Percentiles rank a stretch among this genome's conserved stretches.
These are phyloP conservation scores for Chiloscyllium punctatum DNA, from an alignment of 2,797 vertebrate species.

Conservation along the genomic window DNA sequence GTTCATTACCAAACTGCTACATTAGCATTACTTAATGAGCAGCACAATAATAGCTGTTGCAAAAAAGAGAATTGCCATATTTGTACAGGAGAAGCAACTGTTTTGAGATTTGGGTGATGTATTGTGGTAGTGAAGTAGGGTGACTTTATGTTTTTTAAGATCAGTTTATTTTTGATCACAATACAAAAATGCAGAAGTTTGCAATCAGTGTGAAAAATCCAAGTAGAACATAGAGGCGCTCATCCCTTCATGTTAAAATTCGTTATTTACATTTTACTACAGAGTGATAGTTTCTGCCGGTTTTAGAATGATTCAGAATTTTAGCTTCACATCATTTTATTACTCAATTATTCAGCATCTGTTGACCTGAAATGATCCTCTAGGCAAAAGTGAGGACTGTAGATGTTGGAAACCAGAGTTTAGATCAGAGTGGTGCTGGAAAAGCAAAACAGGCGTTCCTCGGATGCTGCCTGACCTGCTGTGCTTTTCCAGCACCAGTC, in stretches of 20 bases:
- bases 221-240: not conserved
- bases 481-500: too few species aligned
- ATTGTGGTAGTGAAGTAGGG: not conserved
- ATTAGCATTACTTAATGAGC: too few species aligned
- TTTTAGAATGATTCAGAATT: conserved; percentile 21
- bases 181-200: not conserved
- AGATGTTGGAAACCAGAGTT: too few species aligned
- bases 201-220: not conserved
- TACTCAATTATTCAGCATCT: conserved; percentile 65
- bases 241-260: not conserved
- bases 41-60: not conserved
- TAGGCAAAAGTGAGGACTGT: too few species aligned
- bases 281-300: not conserved
- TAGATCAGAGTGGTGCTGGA: too few species aligned
- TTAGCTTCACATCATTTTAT: too few species aligned
- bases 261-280: not conserved
- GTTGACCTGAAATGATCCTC: conserved; percentile 79
- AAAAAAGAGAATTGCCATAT: not conserved
- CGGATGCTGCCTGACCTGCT: too few species aligned
- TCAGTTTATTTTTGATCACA: not conserved
- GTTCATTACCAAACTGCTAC: too few species aligned
- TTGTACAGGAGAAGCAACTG: not conserved
- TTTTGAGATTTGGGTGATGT: not conserved
- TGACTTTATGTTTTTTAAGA: too few species aligned
- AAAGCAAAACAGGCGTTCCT: too few species aligned